Evolutionary conservation across 2,113 vertebrate genomes (phyloP).

Genomic region (Clarias batrachus): DNA sequence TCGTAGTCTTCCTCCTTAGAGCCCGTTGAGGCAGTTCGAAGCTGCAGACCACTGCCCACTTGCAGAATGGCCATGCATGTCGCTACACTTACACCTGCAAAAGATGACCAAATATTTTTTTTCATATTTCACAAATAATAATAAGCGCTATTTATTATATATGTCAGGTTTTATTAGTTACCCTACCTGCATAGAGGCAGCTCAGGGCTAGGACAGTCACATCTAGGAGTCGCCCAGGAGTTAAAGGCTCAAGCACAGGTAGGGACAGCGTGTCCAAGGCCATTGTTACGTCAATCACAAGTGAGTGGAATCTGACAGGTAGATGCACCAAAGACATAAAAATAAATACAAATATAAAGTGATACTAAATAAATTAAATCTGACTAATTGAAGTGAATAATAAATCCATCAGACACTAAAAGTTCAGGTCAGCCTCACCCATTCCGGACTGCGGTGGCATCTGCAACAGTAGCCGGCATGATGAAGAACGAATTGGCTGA

Average conservation of each 20-base stretch:
- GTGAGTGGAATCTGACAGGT: conserved; percentile 85
- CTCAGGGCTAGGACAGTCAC: conserved; percentile 96
- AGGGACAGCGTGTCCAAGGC: conserved; percentile 94
- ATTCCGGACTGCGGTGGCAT: conserved; percentile 96
- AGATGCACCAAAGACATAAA: background rate
- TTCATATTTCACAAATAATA: background rate
- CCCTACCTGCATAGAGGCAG: conserved; percentile 94
- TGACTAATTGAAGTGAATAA: background rate
- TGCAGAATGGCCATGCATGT: conserved; percentile 98
- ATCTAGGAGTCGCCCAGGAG: conserved; percentile 88
- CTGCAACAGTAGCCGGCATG: conserved; percentile 96
- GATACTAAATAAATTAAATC: background rate
- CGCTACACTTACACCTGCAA: conserved; percentile 90
- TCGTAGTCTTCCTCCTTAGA: conserved; percentile 98
- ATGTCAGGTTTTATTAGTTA: background rate
- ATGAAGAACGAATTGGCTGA: conserved; percentile 98
- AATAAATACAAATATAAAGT: background rate
- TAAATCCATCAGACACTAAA: background rate
- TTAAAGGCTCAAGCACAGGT: conserved; percentile 93
- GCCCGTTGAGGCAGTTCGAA: conserved; percentile 88
- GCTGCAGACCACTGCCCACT: conserved; percentile 89
- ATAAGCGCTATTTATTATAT: background rate
- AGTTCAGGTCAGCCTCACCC: conserved; percentile 71
- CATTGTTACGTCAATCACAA: conserved; percentile 98
- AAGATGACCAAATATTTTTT: conserved; percentile 6